These are phyloP conservation scores for Hexactinellida sp. DNA, from an alignment of 37 sponge, comb jelly and placozoan genomes.

Conservation along the genomic window DNA sequence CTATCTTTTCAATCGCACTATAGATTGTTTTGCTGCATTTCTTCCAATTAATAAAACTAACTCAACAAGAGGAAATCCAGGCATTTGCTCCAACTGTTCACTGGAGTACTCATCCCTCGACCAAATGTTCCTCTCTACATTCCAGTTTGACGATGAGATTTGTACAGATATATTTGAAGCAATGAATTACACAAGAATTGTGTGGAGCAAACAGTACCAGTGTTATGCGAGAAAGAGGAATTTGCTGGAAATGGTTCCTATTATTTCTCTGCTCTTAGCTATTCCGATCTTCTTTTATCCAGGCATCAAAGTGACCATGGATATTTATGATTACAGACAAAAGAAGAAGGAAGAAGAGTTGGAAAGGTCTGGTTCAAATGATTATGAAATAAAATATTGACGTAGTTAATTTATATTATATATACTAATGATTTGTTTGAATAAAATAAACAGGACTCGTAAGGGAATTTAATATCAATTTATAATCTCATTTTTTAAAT, in stretches of 20 bases:
- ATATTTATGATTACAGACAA: constrained; percentile 9
- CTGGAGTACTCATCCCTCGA: neutral
- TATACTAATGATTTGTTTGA: too few species aligned
- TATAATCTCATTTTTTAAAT: too few species aligned
- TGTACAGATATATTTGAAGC: constrained; percentile 10
- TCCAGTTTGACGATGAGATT: neutral
- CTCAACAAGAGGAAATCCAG: neutral
- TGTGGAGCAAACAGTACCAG: neutral
- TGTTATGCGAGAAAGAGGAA: neutral
- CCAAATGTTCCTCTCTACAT: neutral
- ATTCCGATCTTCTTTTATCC: neutral
- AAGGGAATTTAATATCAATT: too few species aligned
- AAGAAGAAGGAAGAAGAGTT: neutral
- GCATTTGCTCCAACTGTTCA: neutral
- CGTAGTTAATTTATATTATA: too few species aligned
- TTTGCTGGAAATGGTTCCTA: neutral
- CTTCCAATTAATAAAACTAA: neutral
- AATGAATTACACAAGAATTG: constrained; percentile 12
- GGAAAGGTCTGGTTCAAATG: neutral
- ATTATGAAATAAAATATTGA: neutral
- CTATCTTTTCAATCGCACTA: neutral
- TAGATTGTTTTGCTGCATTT: neutral
- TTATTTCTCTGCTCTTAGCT: neutral
- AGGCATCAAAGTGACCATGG: neutral
- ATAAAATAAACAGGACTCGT: too few species aligned